Conservation (phyloP, 2,888 invertebrate genomes). For the Gonocerus acuteangulatus region DNA sequence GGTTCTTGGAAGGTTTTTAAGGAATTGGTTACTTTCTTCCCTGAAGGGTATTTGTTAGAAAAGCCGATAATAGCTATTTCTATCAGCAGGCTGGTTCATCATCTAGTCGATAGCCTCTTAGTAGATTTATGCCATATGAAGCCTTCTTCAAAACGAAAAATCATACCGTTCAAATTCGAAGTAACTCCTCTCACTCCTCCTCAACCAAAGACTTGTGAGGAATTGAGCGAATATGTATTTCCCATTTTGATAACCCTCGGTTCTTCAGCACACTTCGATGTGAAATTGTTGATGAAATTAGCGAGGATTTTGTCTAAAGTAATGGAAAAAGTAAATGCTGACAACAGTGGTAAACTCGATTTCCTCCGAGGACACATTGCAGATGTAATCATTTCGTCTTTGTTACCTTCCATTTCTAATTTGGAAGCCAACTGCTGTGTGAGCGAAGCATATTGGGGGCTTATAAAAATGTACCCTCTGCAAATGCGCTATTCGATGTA, state of each 20-base stretch:
- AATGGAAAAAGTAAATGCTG: slow-evolving; percentile 43
- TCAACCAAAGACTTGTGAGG: slow-evolving; percentile 53
- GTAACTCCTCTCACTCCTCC: slow-evolving; percentile 23
- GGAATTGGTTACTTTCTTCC: slow-evolving; percentile 70
- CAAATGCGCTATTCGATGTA: slow-evolving; percentile 81
- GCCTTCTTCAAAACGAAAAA: slow-evolving; percentile 44
- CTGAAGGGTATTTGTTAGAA: slow-evolving; percentile 69
- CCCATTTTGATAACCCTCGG: slow-evolving; percentile 82
- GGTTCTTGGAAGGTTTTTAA: slow-evolving; percentile 87
- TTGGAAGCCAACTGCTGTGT: slow-evolving; percentile 92
- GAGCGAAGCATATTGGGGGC: slow-evolving; percentile 91
- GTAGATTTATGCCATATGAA: slow-evolving; percentile 59
- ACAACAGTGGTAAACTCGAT: slow-evolving; percentile 25
- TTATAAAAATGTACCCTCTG: slow-evolving; percentile 79
- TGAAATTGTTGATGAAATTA: slow-evolving; percentile 83
- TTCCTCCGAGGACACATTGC: slow-evolving; percentile 11
- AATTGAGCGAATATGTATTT: slow-evolving; percentile 66
- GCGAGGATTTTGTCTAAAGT: slow-evolving; percentile 49
- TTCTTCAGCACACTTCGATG: slow-evolving; percentile 78
- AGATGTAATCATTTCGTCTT: slow-evolving; percentile 40
- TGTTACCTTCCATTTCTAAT: slow-evolving; percentile 84
- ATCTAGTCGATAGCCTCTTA: slow-evolving; percentile 63
- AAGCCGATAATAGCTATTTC: slow-evolving; percentile 70
- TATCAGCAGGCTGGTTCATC: slow-evolving; percentile 71
- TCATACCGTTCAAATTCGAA: slow-evolving; percentile 31